Evolutionary conservation across 2,888 invertebrate genomes (phyloP).

Genomic region (Flexamia atlantica): DNA sequence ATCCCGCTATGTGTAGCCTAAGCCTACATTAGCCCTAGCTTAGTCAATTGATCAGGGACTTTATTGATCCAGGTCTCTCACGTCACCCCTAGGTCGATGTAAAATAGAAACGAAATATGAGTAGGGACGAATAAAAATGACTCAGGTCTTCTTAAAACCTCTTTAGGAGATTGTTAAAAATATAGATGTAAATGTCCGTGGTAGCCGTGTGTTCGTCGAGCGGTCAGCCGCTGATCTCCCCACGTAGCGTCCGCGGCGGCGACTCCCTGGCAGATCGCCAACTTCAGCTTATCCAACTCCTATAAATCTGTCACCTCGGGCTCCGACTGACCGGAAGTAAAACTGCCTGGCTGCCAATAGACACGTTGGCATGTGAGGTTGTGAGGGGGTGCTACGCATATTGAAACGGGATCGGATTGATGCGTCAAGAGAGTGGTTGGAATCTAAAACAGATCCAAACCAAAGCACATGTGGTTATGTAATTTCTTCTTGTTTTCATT

Average conservation of each 20-base stretch:
- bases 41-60: too few species aligned
- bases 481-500: too few species aligned
- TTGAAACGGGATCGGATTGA: not conserved
- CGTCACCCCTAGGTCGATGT: too few species aligned
- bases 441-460: not conserved
- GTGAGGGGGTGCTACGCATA: not conserved
- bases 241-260: not conserved
- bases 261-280: not conserved
- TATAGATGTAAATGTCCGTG: too few species aligned
- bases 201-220: not conserved
- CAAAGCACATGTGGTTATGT: too few species aligned
- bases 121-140: too few species aligned
- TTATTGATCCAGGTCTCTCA: too few species aligned
- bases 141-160: too few species aligned
- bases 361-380: constrained; percentile 14
- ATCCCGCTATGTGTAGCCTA: too few species aligned
- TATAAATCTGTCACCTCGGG: constrained; percentile 32
- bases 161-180: too few species aligned
- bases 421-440: not conserved
- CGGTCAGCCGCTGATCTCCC: not conserved
- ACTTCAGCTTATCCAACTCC: not conserved
- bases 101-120: too few species aligned
- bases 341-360: not conserved
- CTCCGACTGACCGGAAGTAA: constrained; percentile 3
- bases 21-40: too few species aligned